Percentiles rank a stretch among this genome's conserved stretches.
phyloP scores from a whole-genome alignment of 2,888 invertebrate genomes.

The Desoria tigrina region DNA sequence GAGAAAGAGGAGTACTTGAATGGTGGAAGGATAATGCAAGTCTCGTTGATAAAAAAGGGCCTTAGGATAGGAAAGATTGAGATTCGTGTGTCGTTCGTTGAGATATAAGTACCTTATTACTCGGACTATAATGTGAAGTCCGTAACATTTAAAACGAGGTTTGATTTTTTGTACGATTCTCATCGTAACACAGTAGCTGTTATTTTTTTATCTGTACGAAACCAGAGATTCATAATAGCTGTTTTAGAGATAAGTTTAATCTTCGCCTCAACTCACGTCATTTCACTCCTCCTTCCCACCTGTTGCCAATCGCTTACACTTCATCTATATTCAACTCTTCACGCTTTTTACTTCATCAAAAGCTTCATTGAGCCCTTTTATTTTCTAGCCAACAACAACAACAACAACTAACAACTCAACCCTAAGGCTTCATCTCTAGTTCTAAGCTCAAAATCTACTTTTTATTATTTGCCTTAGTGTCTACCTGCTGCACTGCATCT shows the following conservation, averaged over 20 bases:
- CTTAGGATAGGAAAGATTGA: too few species aligned
- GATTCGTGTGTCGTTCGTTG: too few species aligned
- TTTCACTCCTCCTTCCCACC: slow-evolving; percentile 53
- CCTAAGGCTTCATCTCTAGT: background rate
- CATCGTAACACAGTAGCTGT: slow-evolving; percentile 53
- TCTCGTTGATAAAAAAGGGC: too few species aligned
- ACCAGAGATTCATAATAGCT: slow-evolving; percentile 53
- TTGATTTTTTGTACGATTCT: slow-evolving; percentile 7
- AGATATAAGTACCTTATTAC: slow-evolving; percentile 3
- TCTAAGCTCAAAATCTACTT: too few species aligned
- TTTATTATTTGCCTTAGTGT: too few species aligned
- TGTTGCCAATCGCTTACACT: slow-evolving; percentile 49
- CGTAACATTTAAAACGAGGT: background rate
- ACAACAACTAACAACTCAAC: background rate
- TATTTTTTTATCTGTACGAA: slow-evolving; percentile 51
- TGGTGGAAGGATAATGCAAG: too few species aligned
- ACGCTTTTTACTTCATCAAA: slow-evolving; percentile 17
- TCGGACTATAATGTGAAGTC: background rate
- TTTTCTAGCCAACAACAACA: background rate
- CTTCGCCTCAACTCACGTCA: slow-evolving; percentile 52
- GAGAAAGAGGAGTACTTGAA: too few species aligned
- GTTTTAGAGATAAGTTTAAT: slow-evolving; percentile 53
- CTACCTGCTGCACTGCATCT: too few species aligned
- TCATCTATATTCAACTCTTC: slow-evolving; percentile 17
- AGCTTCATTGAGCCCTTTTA: slow-evolving; percentile 21